Evolutionary conservation across 2,888 invertebrate species (phyloP), one percentile per base, ranked within the genome.

Genomic region (Agrypnus murinus): DNA sequence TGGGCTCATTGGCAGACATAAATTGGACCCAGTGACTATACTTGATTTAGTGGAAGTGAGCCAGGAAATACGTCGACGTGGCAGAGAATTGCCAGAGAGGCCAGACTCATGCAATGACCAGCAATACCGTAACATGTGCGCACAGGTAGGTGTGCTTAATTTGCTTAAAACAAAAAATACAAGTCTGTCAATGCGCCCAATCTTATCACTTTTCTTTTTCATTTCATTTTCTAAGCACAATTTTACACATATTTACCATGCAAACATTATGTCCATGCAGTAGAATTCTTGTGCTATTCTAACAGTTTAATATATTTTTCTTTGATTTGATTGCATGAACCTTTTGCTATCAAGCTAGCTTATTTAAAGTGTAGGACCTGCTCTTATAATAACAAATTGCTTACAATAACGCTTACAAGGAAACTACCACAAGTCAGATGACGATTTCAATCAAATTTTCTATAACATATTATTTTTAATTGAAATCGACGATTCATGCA

Each of bases 21-120:
- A 90, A 82, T 89, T 98, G 85, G 98, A 98, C 88, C 97, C 98
- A 5, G 90, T 96, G 82, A 90, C 92, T 77, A 94, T 97, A 83
- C 92, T 97, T 90, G 93, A 93, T 85, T 89, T 94, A 85, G 90
- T 92, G 79, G 96, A 97, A 84, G 92, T 97, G 81, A 92, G 93
- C 80, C 95, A 95, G 80, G 95, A 96, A 86, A 89, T 97, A 84
- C 91, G 93, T 80, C 90, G 96, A 81, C 92, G 95, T 81, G 95
- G 95, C 83, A 92, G 94, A 86, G 90, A 92, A 76, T 88, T 95
- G 84, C 96, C 96, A 73, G 93, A 93, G 82, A 91, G 94, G 82
- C 91, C 92, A 34, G 92, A 93, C 75, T 92, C 93, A 90, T 93
- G 93, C 87, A 91, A 93, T 78, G 95, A 95, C 85, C 92, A 92